Base-by-base conservation (phyloP, 1,140 invertebrate species). In the Lordiphosa mommai region DNA sequence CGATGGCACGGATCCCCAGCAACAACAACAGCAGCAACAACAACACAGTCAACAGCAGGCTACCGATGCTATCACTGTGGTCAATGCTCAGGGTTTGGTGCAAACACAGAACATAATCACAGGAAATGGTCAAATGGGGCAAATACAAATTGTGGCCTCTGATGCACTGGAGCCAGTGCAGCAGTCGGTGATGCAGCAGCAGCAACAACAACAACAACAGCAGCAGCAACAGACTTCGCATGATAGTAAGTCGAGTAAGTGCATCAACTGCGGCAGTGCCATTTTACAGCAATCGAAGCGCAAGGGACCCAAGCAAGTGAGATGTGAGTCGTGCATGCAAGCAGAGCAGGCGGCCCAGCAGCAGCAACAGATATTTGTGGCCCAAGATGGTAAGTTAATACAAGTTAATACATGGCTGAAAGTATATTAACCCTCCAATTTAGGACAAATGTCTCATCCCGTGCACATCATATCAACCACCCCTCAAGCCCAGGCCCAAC, bases 71-170 rank as follows among this genome's bases (percentile, higher is more conserved):
- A 76, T 88, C n/a, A 41, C 80, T 6, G 82, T 88, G 6, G 80
- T 88, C 9, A 88, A 86, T 51, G 70, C 86, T 1, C 86, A 88
- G 56, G 51, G 91, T 64, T n/a, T 91, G 77, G 56, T 91, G 67
- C 82, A 92, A 88, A 88, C 86, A 0, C 89, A 90, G 43, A 89
- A 89, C 27, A 82, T 89, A 5, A 72, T 90, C n/a, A 82, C 87
- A n/a, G 79, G 82, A 12, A 88, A 88, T 48, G 87, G 88, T 0
- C 87, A 88, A 46, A 66, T 89, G 71, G 89, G 89, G 2, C 91
- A 92, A 63, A 91, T 91, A 66, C 90, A 91, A 88, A 91, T 92
- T 14, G 92, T 93, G 2, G 91, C 92, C 2, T 91, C 92, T 0
- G 92, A 93, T 63, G 90, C 87, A 23, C 47, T 89, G 9, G 87